phyloP scores from a whole-genome alignment of 2,797 vertebrate species.

The Myotis findleyi region DNA sequence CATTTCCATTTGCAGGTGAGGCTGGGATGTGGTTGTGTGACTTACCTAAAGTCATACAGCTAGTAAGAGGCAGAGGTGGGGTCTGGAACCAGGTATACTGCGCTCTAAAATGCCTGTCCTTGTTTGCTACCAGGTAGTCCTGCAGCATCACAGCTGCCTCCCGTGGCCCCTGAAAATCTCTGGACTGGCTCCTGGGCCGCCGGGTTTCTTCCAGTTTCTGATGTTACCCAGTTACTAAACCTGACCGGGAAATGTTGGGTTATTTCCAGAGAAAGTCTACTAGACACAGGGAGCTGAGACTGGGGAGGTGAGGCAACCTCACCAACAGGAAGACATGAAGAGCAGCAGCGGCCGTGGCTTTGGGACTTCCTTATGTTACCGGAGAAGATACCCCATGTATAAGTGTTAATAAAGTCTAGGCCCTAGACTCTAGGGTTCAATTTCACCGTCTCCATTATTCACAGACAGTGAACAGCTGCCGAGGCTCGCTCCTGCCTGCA shows the following conservation, averaged over 20 bases:
- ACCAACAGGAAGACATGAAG: neutral
- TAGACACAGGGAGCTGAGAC: neutral
- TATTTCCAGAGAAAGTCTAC: neutral
- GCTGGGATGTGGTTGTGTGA: neutral
- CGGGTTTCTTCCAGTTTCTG: neutral
- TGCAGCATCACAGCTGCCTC: neutral
- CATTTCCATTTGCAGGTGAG: neutral
- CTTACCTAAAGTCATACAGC: neutral
- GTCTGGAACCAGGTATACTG: neutral
- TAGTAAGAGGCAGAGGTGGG: neutral
- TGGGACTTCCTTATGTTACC: neutral
- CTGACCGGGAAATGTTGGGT: neutral
- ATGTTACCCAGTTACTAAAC: neutral
- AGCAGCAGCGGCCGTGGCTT: neutral
- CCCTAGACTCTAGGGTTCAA: neutral
- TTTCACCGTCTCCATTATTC: slow-evolving; percentile 50
- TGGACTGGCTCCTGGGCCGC: neutral
- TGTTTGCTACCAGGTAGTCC: neutral
- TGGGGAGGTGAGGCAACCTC: neutral
- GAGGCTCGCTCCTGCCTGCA: neutral
- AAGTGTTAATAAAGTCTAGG: slow-evolving; percentile 4
- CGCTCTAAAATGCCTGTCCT: neutral
- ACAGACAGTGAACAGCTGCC: neutral
- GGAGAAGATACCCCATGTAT: neutral
- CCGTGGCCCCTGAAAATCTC: neutral